Conservation (phyloP, 1,140 invertebrate genomes). For the Penaeus japonicus region DNA sequence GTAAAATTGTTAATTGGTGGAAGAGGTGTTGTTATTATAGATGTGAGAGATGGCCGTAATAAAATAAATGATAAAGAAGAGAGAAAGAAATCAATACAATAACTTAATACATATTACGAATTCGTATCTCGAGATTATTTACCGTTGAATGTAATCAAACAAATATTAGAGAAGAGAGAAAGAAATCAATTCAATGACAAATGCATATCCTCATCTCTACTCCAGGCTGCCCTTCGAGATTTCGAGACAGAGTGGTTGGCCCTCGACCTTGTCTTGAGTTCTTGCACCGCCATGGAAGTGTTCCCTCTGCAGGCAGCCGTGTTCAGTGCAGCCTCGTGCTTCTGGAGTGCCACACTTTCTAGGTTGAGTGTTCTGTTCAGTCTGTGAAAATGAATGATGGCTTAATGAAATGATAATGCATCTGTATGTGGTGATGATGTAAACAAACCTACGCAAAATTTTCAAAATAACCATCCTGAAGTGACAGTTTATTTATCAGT, state of each 20-base stretch:
- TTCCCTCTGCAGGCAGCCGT: slow-evolving; percentile 29
- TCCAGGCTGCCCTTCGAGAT: slow-evolving; percentile 17
- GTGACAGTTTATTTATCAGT: not conserved
- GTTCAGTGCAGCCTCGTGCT: slow-evolving; percentile 10
- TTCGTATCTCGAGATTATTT: too few species aligned
- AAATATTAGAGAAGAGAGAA: not conserved
- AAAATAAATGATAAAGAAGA: too few species aligned
- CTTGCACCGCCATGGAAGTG: slow-evolving; percentile 9
- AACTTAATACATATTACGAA: too few species aligned
- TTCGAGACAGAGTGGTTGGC: slow-evolving; percentile 38
- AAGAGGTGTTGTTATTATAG: not conserved
- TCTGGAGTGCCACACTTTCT: slow-evolving; percentile 22
- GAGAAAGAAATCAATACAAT: not conserved
- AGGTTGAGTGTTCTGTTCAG: not conserved
- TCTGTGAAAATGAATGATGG: too few species aligned
- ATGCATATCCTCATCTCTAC: not conserved
- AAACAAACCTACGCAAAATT: not conserved
- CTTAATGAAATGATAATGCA: too few species aligned
- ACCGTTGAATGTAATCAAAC: too few species aligned
- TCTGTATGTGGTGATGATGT: too few species aligned
- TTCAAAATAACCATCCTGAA: too few species aligned
- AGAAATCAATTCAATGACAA: not conserved
- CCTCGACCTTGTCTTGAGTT: slow-evolving; percentile 27
- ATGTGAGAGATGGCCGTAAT: too few species aligned
- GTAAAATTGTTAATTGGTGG: not conserved